Evolutionary conservation across 2,888 invertebrate genomes (phyloP).

Genomic region (Eilema depressum): DNA sequence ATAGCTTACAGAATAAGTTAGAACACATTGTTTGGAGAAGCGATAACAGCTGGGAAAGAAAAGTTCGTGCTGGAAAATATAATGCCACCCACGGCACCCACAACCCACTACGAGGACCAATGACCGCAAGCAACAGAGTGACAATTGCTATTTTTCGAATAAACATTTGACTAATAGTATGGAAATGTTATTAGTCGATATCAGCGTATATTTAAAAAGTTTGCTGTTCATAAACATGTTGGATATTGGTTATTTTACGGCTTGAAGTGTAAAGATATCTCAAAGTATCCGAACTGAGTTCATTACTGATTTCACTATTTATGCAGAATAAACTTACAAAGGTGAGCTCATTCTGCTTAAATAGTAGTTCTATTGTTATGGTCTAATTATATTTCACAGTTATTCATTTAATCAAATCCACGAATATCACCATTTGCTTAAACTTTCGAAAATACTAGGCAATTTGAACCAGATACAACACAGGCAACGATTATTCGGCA

Average conservation of each 20-base stretch:
- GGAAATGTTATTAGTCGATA: background rate
- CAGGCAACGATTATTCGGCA: background rate
- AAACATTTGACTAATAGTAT: background rate
- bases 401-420: background rate
- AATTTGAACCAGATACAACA: background rate
- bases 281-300: too few species aligned
- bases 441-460: too few species aligned
- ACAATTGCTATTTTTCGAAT: background rate
- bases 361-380: background rate
- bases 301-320: background rate
- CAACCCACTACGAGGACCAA: constrained; percentile 1
- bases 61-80: constrained; percentile 40
- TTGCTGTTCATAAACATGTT: background rate
- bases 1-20: constrained; percentile 51
- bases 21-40: constrained; percentile 41
- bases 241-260: background rate
- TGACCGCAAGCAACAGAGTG: background rate
- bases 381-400: background rate
- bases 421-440: background rate
- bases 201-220: background rate
- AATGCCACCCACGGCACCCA: constrained; percentile 19
- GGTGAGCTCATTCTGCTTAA: too few species aligned
- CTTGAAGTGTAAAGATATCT: background rate
- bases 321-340: background rate
- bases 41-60: constrained; percentile 44